Evolutionary conservation across 2,797 vertebrate species (phyloP).

Genomic region (Ctenochaetus hawaiiensis): DNA sequence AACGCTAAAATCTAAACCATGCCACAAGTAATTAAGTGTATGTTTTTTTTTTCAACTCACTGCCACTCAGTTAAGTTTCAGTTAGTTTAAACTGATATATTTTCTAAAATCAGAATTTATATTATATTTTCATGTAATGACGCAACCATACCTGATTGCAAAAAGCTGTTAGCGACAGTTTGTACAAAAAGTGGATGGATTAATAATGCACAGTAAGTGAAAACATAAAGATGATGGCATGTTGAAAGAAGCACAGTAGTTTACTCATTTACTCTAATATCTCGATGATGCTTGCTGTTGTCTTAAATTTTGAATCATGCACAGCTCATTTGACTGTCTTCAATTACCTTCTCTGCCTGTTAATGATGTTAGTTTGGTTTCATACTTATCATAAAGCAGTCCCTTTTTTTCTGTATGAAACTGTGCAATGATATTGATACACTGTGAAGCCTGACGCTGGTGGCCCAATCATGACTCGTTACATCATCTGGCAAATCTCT

Average conservation of each 20-base stretch:
- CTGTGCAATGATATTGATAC: neutral
- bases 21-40: neutral
- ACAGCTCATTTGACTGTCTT: neutral
- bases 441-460: conserved; percentile 9
- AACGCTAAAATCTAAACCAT: conserved; percentile 19
- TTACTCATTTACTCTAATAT: neutral
- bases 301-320: conserved; percentile 7
- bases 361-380: conserved; percentile 6
- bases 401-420: neutral
- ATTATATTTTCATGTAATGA: conserved; percentile 8
- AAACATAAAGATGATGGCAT: neutral
- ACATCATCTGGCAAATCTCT: neutral
- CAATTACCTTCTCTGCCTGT: neutral
- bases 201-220: neutral
- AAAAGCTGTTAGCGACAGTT: neutral
- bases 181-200: neutral
- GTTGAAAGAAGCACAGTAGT: no score
- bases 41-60: neutral
- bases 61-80: neutral
- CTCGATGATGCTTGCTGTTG: conserved; percentile 6
- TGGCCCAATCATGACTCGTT: neutral
- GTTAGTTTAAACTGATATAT: neutral
- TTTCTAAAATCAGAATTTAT: neutral
- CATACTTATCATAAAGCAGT: conserved; percentile 14
- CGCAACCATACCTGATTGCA: neutral